phyloP scores from a whole-genome alignment of 2,797 vertebrate genomes.

The Gymnothorax javanicus region DNA sequence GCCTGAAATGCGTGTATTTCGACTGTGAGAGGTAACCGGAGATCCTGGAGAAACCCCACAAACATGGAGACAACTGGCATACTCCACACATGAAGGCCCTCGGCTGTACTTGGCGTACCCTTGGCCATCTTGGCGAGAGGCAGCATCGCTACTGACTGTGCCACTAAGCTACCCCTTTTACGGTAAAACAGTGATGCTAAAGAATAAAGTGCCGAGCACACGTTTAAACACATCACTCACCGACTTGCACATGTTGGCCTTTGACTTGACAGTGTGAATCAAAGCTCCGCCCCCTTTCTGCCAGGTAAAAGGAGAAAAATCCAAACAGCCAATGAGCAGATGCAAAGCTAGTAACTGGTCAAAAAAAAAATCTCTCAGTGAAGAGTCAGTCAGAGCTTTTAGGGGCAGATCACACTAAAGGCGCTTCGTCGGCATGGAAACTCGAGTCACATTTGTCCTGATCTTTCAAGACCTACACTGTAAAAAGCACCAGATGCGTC shows the following conservation, averaged over 20 bases:
- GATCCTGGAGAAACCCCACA: too few relatives aligned
- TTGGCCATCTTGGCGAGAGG: too few relatives aligned
- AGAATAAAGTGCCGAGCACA: neutral
- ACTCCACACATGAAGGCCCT: too few relatives aligned
- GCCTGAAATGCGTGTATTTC: too few relatives aligned
- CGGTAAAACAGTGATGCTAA: neutral
- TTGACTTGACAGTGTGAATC: conserved; percentile 82
- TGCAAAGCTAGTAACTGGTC: neutral
- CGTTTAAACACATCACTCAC: conserved; percentile 62
- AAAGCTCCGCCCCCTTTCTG: conserved; percentile 91
- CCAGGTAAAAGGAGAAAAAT: conserved; percentile 28
- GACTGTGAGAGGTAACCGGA: too few relatives aligned
- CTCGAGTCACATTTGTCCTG: too few relatives aligned
- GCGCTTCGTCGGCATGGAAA: neutral
- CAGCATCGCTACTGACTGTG: too few relatives aligned
- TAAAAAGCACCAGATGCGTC: too few relatives aligned
- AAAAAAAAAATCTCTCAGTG: neutral
- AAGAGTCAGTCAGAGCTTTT: neutral
- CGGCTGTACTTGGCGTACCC: too few relatives aligned
- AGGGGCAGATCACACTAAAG: neutral
- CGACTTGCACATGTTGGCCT: conserved; percentile 77
- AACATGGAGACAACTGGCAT: too few relatives aligned
- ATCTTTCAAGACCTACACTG: too few relatives aligned
- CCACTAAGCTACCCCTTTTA: neutral
- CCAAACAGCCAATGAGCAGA: neutral